phyloP scores from a whole-genome alignment of 2,113 vertebrate species.

The Thomomys bottae region DNA sequence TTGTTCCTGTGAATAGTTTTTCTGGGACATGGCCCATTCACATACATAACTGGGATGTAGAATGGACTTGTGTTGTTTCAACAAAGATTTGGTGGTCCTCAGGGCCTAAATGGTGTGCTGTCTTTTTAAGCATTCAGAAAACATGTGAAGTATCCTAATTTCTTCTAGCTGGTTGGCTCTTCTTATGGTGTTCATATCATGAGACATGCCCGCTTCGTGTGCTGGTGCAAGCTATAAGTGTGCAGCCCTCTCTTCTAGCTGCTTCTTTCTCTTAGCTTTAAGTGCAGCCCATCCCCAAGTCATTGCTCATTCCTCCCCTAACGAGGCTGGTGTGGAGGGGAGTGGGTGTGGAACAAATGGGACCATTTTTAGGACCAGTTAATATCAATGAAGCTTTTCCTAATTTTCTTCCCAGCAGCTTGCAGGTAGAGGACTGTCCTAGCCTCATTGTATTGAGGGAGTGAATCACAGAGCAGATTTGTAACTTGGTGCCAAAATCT shows the following conservation, averaged over 20 bases:
- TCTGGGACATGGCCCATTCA: not conserved
- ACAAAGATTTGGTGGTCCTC: not conserved
- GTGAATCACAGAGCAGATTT: not conserved
- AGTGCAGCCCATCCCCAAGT: not conserved
- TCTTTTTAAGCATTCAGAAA: not conserved
- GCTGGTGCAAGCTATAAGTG: not conserved
- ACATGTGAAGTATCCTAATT: not conserved
- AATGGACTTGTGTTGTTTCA: not conserved
- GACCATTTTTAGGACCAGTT: not conserved
- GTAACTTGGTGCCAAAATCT: not conserved
- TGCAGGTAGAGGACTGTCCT: not conserved
- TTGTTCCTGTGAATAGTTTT: constrained; percentile 3
- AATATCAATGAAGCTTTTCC: not conserved
- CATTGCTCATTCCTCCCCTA: too few relatives aligned
- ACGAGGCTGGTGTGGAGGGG: not conserved
- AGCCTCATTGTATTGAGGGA: not conserved
- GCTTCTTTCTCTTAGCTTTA: not conserved
- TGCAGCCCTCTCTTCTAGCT: not conserved
- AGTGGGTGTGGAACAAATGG: too few relatives aligned
- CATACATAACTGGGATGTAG: not conserved
- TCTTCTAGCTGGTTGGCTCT: not conserved
- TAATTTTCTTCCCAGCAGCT: not conserved
- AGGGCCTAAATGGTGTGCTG: not conserved
- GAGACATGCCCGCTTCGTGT: not conserved
- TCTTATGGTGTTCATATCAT: not conserved